Percentiles rank a stretch among this genome's conserved stretches.
phyloP scores from a whole-genome alignment of 2,888 invertebrate genomes.

The Panzeria rudis region DNA sequence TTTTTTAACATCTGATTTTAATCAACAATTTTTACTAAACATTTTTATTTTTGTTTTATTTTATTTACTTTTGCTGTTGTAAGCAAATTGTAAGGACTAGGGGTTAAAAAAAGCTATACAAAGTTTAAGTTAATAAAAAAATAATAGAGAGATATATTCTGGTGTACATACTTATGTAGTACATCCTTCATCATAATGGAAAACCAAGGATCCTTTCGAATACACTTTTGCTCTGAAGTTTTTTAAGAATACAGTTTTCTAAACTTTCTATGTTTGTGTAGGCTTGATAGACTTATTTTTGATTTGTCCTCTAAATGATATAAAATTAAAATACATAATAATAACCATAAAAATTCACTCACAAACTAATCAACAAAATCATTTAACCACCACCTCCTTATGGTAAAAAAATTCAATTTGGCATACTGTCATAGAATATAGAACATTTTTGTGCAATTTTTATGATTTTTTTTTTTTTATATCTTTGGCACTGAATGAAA shows the following conservation, averaged over 20 bases:
- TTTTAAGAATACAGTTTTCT: too few species aligned
- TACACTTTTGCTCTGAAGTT: too few species aligned
- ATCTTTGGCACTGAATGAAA: constrained; percentile 27
- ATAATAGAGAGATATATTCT: too few species aligned
- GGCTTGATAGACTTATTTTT: too few species aligned
- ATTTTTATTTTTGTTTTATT: neutral
- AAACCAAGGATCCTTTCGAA: too few species aligned
- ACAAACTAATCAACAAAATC: neutral
- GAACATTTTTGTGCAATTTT: neutral
- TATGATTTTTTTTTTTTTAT: neutral
- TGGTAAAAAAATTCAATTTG: constrained; percentile 10
- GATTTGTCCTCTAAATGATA: too few species aligned
- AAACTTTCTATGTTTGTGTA: too few species aligned
- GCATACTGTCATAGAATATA: constrained; percentile 6
- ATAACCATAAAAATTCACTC: neutral
- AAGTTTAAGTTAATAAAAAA: too few species aligned
- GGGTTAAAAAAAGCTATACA: too few species aligned
- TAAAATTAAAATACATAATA: neutral
- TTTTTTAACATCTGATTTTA: neutral
- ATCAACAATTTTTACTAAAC: neutral
- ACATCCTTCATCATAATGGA: too few species aligned
- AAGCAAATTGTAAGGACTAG: neutral
- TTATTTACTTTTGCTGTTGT: neutral
- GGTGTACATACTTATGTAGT: too few species aligned
- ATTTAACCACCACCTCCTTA: neutral